Evolutionary conservation across 64 coral and sea anemone genomes (phyloP), one percentile per base, ranked within the genome.

Genomic region (Anthopleura sola): DNA sequence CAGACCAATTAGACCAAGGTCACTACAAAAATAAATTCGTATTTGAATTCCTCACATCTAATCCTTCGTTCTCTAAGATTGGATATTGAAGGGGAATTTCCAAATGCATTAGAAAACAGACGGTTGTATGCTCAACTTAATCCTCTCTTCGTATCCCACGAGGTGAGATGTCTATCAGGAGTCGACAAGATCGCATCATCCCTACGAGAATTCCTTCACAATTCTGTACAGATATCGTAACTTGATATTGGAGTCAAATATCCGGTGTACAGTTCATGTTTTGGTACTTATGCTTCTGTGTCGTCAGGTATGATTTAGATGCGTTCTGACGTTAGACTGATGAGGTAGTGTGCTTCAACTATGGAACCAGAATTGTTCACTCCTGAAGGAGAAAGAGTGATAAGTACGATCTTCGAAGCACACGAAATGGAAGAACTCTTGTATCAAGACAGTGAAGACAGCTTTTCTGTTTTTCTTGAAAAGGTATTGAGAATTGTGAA

Each of bases 401-500:
- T 83, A 48, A 83, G 82, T 34, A 60, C 55, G 6, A 83, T 83
- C 32, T 83, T 83, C 32, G 82, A 83, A 56, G 53, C 55, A 14
- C 29, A 83, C 29, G 82, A 83, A 23, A 54, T 83, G 82, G 82
- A 83, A 49, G 82, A 83, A 33, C 55, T 83, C 18, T 17, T 83
- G 23, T 24, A 56, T 8, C 82, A 83, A 49, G 82, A 83, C 23
- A 83, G 49, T 19, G 82, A 83, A 33, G 82, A 57, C n/a, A 31
- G 32, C 50, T 56, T 38, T 31, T 2, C 82, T 36, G 26, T 83
- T 12, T 83, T 57, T 71, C 29, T 3, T 29, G 31, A 34, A 71
- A 34, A 31, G 29, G 66, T 71, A 31, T 15, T 14, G 11, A 0
- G 15, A 29, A 32, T 11, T 34, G 1, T 71, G 3, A 71, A 71